Evolutionary conservation across 2,797 vertebrate species (phyloP).

Genomic region (Crocidura indochinensis): DNA sequence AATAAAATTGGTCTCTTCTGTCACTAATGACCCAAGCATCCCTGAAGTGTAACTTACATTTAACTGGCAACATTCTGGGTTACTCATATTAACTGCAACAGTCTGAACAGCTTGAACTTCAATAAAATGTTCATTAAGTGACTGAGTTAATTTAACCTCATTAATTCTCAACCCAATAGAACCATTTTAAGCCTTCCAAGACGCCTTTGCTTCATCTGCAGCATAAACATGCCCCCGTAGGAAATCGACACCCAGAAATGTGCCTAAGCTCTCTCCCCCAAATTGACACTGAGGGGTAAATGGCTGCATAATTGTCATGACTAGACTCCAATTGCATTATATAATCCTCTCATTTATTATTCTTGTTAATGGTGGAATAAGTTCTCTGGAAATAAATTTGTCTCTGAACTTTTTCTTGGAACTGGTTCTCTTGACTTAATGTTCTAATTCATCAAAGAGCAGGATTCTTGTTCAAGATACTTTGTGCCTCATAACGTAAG

Average conservation of each 20-base stretch:
- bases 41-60: conserved; percentile 89
- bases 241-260: conserved; percentile 78
- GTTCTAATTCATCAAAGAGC: conserved; percentile 51
- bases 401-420: conserved; percentile 62
- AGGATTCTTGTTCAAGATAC: not conserved
- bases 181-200: conserved; percentile 84
- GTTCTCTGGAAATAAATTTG: conserved; percentile 63
- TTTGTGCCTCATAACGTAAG: not conserved
- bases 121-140: conserved; percentile 88
- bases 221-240: conserved; percentile 83
- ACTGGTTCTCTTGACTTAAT: conserved; percentile 22
- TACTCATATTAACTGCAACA: conserved; percentile 86
- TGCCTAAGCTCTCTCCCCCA: conserved; percentile 59
- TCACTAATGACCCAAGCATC: conserved; percentile 85
- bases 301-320: conserved; percentile 16
- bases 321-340: conserved; percentile 19
- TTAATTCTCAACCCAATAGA: conserved; percentile 89
- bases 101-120: conserved; percentile 90
- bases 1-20: conserved; percentile 84
- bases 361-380: conserved; percentile 67
- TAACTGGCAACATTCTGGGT: conserved; percentile 89
- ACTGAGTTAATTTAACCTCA: conserved; percentile 90
- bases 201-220: conserved; percentile 81
- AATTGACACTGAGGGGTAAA: conserved; percentile 76
- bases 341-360: conserved; percentile 61